Conservation (phyloP, 1,140 invertebrate species). For the Aphelenchoides avenae region DNA sequence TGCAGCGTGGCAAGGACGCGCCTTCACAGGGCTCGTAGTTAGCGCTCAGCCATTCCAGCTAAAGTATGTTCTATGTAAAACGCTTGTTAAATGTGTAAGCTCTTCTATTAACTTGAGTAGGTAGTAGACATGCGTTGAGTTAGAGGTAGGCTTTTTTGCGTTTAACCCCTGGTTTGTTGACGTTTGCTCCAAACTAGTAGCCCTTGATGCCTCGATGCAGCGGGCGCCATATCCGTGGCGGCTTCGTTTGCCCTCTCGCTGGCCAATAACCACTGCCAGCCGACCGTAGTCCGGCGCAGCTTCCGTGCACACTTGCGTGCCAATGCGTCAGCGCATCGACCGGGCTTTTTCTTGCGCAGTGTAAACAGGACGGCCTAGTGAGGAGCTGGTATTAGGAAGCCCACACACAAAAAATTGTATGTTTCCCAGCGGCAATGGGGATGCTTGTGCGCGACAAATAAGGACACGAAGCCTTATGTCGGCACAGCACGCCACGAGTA, state of each 20-base stretch:
- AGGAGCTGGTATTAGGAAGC: too few species aligned
- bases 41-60: slow-evolving; percentile 94
- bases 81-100: neutral
- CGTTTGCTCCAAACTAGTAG: neutral
- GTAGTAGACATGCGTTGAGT: neutral
- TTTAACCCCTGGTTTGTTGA: neutral
- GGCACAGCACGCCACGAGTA: neutral
- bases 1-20: slow-evolving; percentile 88
- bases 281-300: too few species aligned
- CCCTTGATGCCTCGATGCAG: slow-evolving; percentile 10
- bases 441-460: too few species aligned
- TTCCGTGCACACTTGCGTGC: too few species aligned
- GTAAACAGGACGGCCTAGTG: too few species aligned
- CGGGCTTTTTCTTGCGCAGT: too few species aligned
- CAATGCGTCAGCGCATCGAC: too few species aligned
- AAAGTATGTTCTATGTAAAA: slow-evolving; percentile 26
- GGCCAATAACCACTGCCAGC: too few species aligned
- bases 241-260: too few species aligned
- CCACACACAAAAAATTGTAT: too few species aligned
- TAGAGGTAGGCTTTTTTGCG: neutral
- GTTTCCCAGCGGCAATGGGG: too few species aligned
- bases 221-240: neutral
- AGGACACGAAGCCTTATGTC: too few species aligned
- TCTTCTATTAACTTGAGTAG: neutral
- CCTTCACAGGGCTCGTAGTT: slow-evolving; percentile 98